Percentiles rank a stretch among this genome's conserved stretches.
phyloP scores from a whole-genome alignment of 1,140 invertebrate species.

The Conus ventricosus region DNA sequence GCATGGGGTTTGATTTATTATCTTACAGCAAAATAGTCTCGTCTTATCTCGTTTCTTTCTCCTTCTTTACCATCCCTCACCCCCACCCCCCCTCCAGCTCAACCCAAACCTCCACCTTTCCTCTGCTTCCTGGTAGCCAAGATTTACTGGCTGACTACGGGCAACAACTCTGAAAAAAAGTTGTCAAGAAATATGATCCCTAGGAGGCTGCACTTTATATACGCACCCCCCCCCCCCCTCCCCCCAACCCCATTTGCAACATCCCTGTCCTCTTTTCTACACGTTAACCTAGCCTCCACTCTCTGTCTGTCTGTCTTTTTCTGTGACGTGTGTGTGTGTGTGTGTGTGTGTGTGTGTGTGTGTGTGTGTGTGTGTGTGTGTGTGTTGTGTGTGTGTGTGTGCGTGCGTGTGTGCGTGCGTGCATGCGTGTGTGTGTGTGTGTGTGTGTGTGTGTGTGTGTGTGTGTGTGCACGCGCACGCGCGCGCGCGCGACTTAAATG shows the following conservation, averaged over 20 bases:
- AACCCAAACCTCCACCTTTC: not conserved
- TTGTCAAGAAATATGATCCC: not conserved
- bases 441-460: not conserved
- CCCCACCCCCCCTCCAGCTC: not conserved
- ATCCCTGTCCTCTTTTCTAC: too few species aligned
- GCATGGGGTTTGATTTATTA: too few species aligned
- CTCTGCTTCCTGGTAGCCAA: not conserved
- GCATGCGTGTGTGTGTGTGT: too few species aligned
- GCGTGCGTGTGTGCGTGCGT: too few species aligned
- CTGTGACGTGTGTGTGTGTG: not conserved
- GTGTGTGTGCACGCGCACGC: too few species aligned
- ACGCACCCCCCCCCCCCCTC: too few species aligned
- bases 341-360: not conserved
- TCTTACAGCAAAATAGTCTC: too few species aligned
- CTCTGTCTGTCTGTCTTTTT: not conserved
- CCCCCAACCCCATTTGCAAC: too few species aligned
- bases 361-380: too few species aligned
- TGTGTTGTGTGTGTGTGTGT: not conserved
- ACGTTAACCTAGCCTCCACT: not conserved
- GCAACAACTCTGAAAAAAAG: not conserved
- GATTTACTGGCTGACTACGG: not conserved
- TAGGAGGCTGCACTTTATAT: too few species aligned
- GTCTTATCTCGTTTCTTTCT: not conserved
- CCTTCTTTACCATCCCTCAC: too few species aligned
- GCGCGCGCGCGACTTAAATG: too few species aligned